These are phyloP conservation scores for Callyntrura guangdongensis DNA, from an alignment of 2,888 invertebrate species.

Conservation along the genomic window DNA sequence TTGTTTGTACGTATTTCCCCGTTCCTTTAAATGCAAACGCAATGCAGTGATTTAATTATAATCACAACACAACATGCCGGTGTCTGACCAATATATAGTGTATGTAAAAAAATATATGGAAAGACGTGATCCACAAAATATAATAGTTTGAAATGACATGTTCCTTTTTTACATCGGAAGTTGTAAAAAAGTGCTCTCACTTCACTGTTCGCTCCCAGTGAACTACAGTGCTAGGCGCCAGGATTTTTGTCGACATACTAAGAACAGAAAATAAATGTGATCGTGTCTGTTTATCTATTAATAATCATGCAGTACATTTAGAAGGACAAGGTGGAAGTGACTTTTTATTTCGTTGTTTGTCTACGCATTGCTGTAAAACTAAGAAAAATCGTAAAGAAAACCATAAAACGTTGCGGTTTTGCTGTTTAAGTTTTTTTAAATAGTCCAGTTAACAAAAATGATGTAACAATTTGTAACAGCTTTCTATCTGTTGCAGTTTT, in stretches of 20 bases:
- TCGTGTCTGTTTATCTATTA: not conserved
- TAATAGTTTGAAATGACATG: not conserved
- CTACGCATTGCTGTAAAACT: not conserved
- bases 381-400: too few relatives aligned
- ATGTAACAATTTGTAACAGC: too few relatives aligned
- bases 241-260: not conserved
- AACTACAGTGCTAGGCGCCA: not conserved
- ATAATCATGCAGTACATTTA: not conserved
- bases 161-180: not conserved
- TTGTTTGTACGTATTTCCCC: not conserved
- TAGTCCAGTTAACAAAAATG: too few relatives aligned
- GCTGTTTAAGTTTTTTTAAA: too few relatives aligned
- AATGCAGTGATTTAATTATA: slow-evolving; percentile 18
- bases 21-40: slow-evolving; percentile 7
- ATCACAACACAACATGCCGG: not conserved
- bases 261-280: not conserved
- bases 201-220: not conserved
- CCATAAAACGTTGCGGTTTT: too few relatives aligned
- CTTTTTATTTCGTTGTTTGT: not conserved
- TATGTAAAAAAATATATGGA: too few relatives aligned
- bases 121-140: not conserved
- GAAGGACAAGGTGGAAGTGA: not conserved
- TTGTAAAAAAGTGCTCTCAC: not conserved
- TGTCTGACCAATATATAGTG: too few relatives aligned
- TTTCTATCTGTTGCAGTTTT: too few relatives aligned